phyloP scores from a whole-genome alignment of 2,797 vertebrate genomes.

The Chelon auratus region DNA sequence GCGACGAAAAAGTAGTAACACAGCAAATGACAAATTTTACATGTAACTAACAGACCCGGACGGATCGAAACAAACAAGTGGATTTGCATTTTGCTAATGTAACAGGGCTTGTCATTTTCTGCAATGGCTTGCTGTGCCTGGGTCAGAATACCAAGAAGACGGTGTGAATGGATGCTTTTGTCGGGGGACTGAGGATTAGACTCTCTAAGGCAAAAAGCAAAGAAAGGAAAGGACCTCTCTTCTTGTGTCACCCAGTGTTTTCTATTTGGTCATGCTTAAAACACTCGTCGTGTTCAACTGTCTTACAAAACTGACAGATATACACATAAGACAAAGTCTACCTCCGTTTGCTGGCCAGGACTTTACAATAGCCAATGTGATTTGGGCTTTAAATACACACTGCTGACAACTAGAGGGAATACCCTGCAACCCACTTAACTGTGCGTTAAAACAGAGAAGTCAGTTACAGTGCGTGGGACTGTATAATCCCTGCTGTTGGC shows the following conservation, averaged over 20 bases:
- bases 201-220: conserved; percentile 86
- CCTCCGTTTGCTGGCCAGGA: conserved; percentile 84
- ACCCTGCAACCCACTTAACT: conserved; percentile 82
- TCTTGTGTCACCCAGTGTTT: conserved; percentile 81
- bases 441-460: conserved; percentile 83
- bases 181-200: conserved; percentile 64
- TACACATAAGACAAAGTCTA: conserved; percentile 85
- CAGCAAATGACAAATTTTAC: conserved; percentile 66
- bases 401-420: conserved; percentile 84
- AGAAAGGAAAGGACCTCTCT: conserved; percentile 81
- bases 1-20: conserved; percentile 60
- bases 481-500: conserved; percentile 60
- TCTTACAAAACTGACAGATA: conserved; percentile 84
- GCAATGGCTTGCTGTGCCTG: conserved; percentile 66
- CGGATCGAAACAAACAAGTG: conserved; percentile 62
- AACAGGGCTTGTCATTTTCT: conserved; percentile 71
- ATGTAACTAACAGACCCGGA: conserved; percentile 65
- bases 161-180: conserved; percentile 63
- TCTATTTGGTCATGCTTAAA: conserved; percentile 89
- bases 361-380: conserved; percentile 79
- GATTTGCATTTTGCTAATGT: conserved; percentile 65
- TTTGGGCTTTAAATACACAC: conserved; percentile 82
- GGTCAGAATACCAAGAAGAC: conserved; percentile 76
- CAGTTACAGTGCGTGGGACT: conserved; percentile 53
- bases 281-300: conserved; percentile 73